phyloP scores from a whole-genome alignment of 2,113 vertebrate species.

The Ochotona curzoniae region DNA sequence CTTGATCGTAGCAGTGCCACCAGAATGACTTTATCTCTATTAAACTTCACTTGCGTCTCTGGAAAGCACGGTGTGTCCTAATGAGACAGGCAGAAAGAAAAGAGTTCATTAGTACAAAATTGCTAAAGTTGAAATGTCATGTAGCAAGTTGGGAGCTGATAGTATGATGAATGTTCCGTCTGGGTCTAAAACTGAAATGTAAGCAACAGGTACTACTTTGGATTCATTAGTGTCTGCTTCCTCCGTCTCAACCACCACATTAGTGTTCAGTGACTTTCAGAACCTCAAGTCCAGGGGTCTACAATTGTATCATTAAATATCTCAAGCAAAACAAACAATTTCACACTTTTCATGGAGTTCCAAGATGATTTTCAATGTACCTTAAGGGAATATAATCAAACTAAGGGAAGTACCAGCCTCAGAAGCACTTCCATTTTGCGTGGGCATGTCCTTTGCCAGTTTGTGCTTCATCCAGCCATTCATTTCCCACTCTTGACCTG shows the following conservation, averaged over 20 bases:
- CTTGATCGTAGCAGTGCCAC: conserved; percentile 78
- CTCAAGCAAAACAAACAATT: background rate
- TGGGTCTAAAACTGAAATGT: conserved; percentile 71
- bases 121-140: conserved; percentile 72
- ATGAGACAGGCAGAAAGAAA: conserved; percentile 70
- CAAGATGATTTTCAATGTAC: background rate
- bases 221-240: background rate
- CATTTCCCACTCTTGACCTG: background rate
- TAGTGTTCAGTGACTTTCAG: background rate
- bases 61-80: conserved; percentile 76
- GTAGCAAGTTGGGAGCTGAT: conserved; percentile 60
- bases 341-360: background rate
- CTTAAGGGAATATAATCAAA: background rate
- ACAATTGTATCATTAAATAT: conserved; percentile 14
- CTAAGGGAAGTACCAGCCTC: background rate
- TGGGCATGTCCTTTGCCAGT: background rate
- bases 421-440: conserved; percentile 32
- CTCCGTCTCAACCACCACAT: background rate
- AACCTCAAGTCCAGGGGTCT: background rate
- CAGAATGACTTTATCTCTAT: conserved; percentile 76
- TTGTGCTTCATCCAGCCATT: background rate
- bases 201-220: conserved; percentile 71
- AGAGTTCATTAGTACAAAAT: conserved; percentile 78
- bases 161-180: conserved; percentile 69
- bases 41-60: conserved; percentile 82